Conservation (phyloP, 2,113 vertebrate genomes). For the Psettodes erumei region DNA sequence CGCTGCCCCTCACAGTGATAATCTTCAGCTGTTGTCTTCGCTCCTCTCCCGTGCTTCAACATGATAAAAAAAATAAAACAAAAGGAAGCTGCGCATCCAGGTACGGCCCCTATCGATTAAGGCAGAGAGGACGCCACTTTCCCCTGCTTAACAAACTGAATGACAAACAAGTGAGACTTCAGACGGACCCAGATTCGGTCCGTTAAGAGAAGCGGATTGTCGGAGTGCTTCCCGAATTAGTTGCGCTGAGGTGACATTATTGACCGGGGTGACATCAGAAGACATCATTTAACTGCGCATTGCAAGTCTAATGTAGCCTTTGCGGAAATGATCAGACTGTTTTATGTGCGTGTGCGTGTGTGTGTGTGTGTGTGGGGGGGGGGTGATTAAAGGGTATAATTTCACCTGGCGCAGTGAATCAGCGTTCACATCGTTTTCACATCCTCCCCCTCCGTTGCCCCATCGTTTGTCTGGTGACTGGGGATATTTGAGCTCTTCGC, state of each 20-base stretch:
- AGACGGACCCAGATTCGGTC: slow-evolving; percentile 29
- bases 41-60: slow-evolving; percentile 15
- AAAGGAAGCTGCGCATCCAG: slow-evolving; percentile 4
- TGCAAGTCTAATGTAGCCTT: slow-evolving; percentile 26
- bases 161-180: background rate
- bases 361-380: too few relatives aligned
- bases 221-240: slow-evolving; percentile 25
- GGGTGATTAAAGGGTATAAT: slow-evolving; percentile 16
- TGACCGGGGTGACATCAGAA: slow-evolving; percentile 38
- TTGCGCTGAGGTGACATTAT: slow-evolving; percentile 19
- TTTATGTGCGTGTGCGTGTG: too few relatives aligned
- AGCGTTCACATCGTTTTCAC: slow-evolving; percentile 16
- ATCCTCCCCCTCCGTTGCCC: slow-evolving; percentile 17
- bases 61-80: slow-evolving; percentile 8
- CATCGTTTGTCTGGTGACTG: slow-evolving; percentile 26
- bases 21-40: slow-evolving; percentile 29
- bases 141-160: slow-evolving; percentile 2
- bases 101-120: background rate
- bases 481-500: slow-evolving; percentile 34
- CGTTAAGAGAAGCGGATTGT: background rate
- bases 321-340: background rate
- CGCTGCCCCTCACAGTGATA: slow-evolving; percentile 26
- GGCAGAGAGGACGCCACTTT: slow-evolving; percentile 1
- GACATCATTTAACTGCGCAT: slow-evolving; percentile 51
- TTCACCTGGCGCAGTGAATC: slow-evolving; percentile 34